Conservation (phyloP, 2,797 vertebrate genomes). For the Crossoptilon crossoptilon region DNA sequence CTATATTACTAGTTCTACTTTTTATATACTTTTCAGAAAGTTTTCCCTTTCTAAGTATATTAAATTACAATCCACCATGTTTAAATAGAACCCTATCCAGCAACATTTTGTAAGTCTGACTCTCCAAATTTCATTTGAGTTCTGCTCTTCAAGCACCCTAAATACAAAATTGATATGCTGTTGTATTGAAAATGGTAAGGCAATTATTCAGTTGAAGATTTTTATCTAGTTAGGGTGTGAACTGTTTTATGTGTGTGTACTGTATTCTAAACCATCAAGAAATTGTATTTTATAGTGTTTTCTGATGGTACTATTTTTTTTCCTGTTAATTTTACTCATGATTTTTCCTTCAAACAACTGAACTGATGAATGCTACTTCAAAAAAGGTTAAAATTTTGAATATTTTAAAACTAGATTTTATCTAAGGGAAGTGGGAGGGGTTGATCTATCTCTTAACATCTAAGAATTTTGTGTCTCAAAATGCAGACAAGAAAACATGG, state of each 20-base stretch:
- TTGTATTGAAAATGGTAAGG: background rate
- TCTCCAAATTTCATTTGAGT: background rate
- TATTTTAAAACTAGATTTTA: background rate
- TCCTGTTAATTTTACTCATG: background rate
- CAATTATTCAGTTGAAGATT: background rate
- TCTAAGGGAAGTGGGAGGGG: background rate
- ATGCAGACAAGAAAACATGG: background rate
- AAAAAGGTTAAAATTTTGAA: background rate
- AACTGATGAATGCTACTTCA: background rate
- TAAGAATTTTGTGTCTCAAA: background rate
- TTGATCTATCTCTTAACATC: background rate
- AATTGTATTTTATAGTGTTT: background rate
- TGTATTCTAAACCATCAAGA: background rate
- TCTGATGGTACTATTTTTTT: background rate
- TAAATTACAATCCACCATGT: background rate
- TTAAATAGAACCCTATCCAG: background rate
- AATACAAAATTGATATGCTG: background rate
- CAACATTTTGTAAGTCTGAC: background rate
- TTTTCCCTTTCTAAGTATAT: background rate
- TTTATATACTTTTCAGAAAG: background rate
- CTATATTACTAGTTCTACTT: no score
- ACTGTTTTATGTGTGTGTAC: background rate
- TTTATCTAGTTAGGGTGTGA: background rate
- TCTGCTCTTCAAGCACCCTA: background rate
- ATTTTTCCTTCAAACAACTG: background rate